Evolutionary conservation across 1,140 invertebrate genomes (phyloP).

Genomic region (Drosophila tani): DNA sequence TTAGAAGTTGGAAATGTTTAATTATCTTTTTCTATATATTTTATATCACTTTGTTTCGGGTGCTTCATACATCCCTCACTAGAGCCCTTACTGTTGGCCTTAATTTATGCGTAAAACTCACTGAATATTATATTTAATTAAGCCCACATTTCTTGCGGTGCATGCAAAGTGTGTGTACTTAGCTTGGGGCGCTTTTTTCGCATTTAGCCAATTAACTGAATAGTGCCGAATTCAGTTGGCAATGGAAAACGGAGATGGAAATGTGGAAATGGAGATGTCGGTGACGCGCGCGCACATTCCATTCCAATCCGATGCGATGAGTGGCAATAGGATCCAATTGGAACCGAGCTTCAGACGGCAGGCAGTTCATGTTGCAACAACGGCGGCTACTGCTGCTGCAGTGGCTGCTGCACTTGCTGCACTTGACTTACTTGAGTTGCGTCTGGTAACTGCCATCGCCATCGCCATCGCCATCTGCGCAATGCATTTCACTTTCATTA

Average conservation of each 20-base stretch:
- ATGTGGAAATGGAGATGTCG: slow-evolving; percentile 45
- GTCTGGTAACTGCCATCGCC: slow-evolving; percentile 69
- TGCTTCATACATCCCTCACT: neutral
- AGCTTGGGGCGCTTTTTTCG: slow-evolving; percentile 42
- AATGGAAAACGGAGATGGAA: slow-evolving; percentile 22
- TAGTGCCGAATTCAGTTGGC: slow-evolving; percentile 62
- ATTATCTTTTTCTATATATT: neutral
- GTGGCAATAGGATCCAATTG: slow-evolving; percentile 63
- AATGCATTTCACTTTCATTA: slow-evolving; percentile 83
- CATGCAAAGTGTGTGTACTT: slow-evolving; percentile 45
- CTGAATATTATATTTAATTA: slow-evolving; percentile 2
- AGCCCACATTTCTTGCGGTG: slow-evolving; percentile 13
- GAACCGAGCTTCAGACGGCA: slow-evolving; percentile 34
- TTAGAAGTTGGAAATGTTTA: too few relatives aligned
- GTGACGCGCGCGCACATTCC: slow-evolving; percentile 61
- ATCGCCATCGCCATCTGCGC: slow-evolving; percentile 77
- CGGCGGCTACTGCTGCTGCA: slow-evolving; percentile 36
- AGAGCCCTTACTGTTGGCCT: too few relatives aligned
- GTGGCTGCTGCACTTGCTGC: slow-evolving; percentile 71
- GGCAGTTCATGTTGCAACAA: slow-evolving; percentile 60
- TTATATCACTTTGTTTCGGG: neutral
- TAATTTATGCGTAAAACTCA: neutral
- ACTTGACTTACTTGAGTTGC: slow-evolving; percentile 77
- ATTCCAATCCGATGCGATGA: slow-evolving; percentile 56
- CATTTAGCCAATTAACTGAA: slow-evolving; percentile 70